Base-by-base conservation (phyloP, 2,888 invertebrate genomes). In the Drosophila testacea region DNA sequence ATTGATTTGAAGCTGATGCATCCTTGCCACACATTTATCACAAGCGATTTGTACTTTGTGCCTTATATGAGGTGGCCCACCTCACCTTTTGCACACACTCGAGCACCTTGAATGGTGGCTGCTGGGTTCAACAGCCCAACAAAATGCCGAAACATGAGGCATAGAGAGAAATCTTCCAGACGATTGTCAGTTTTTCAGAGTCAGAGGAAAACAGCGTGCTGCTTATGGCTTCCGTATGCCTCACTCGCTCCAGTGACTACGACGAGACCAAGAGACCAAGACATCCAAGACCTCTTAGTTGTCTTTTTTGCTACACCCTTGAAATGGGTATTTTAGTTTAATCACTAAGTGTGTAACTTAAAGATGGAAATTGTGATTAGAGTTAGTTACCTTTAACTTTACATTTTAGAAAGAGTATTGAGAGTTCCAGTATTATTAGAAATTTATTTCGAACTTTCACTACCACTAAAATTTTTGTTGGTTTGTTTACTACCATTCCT, bases 171-270 rank as follows among this genome's bases (percentile, higher is more conserved):
- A 56, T 63, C 63, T 63, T 28, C 13, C 64, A 56, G 62, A 60
- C 56, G 42, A 5, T 16, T 30, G 32, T 54, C 22, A 22, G 22
- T 22, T 22, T 22, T 22, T 22, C 22, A 22, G 22, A 36, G 36
- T 34, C 34, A 57, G 46, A 28, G 34, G 6, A 38, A 28, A 39
- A 34, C 54, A 66, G 77, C 64, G 52, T 72, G 85, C 77, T 71
- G 86, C 81, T 85, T 82, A 82, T 82, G 82, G 82, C 82, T 82
- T 82, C 82, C 82, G 82, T 86, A 75, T 86, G 81, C 72, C 75
- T 71, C 66, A 73, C 61, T 65, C 81, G 81, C 81, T 81, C 86
- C 81, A 85, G 77, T 81, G 81, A 64, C 86, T 83, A 46, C 67
- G 79, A 56, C 67, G 50, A 48, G 44, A 63, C 62, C 51, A 60